Base-by-base conservation (phyloP, 1,140 invertebrate genomes). In the Calliphora vicina region DNA sequence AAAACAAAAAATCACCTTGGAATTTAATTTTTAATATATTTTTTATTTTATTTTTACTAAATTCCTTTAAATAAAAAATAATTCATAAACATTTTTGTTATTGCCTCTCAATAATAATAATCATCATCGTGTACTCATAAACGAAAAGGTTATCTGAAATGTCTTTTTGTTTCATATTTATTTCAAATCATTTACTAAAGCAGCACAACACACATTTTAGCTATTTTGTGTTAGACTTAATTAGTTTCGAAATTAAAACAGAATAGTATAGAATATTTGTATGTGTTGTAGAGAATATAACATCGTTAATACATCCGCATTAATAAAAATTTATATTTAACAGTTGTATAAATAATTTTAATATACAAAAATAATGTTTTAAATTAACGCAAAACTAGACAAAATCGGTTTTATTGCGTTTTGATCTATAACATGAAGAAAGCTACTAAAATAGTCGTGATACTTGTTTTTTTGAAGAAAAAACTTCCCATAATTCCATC, bases 1-100 rank as follows among this genome's bases (percentile, higher is more conserved):
- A 67, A 67, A 23, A 67, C 25, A 67, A 67, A 67, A 67, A 23
- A 67, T 67, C 61, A 67, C 61, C 61, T 67, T 67, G 61, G 61
- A 67, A 67, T 10, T 67, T 23, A 67, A 20, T 67, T 67, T 57
- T 57, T 57, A 57, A 17, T 57, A n/a, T 57, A n/a, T 15, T 15
- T 57, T 15, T 57, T 35, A 8, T 35, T 50, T 6, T 50, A 1
- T 67, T 23, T 67, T 23, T 67, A 6, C n/a, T 57, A 67, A 67
- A 67, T 67, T 67, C 61, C 61, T 67, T 67, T 25, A 67, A 57
- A 57, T 57, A 57, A 57, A 67, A 67, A 67, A 67, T 12, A 67
- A 67, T 67, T 67, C 9, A 67, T 67, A 67, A 67, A 67, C 20
- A 67, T 67, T 23, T 67, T 9, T 67, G 9, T 67, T 67, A 17